phyloP scores from a whole-genome alignment of 2,113 vertebrate species.

The Pseudorasbora parva region DNA sequence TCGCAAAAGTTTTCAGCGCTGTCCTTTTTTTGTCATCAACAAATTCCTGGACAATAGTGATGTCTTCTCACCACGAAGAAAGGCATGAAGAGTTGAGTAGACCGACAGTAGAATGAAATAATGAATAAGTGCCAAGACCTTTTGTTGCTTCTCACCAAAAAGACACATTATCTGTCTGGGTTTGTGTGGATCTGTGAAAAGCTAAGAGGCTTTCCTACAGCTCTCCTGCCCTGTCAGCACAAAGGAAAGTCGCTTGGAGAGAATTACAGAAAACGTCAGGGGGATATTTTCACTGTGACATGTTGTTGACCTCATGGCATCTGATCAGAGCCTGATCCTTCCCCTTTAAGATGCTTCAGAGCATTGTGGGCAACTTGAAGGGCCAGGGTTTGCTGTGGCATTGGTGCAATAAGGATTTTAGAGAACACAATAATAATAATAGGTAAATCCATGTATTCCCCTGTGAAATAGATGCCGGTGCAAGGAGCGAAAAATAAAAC shows the following conservation, averaged over 20 bases:
- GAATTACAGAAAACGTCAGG: conserved; percentile 38
- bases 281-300: conserved; percentile 31
- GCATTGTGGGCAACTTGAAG: conserved; percentile 4
- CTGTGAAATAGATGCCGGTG: not conserved
- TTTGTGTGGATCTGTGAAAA: conserved; percentile 42
- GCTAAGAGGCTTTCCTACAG: conserved; percentile 47
- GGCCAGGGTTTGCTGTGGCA: not conserved
- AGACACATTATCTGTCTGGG: conserved; percentile 44
- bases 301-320: not conserved
- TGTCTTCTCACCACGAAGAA: not conserved
- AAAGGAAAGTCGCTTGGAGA: conserved; percentile 10
- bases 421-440: not conserved
- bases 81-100: not conserved
- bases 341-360: conserved; percentile 2
- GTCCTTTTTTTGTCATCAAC: not conserved
- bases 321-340: conserved; percentile 33
- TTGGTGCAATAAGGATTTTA: not conserved
- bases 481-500: conserved; percentile 23
- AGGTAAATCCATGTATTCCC: conserved; percentile 31
- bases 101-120: conserved; percentile 28
- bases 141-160: conserved; percentile 33
- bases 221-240: conserved; percentile 7
- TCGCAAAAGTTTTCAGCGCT: not conserved
- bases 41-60: not conserved
- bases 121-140: conserved; percentile 46